These are phyloP conservation scores for Toxotes jaculatrix DNA, from an alignment of 2,113 vertebrate species.

Conservation along the genomic window DNA sequence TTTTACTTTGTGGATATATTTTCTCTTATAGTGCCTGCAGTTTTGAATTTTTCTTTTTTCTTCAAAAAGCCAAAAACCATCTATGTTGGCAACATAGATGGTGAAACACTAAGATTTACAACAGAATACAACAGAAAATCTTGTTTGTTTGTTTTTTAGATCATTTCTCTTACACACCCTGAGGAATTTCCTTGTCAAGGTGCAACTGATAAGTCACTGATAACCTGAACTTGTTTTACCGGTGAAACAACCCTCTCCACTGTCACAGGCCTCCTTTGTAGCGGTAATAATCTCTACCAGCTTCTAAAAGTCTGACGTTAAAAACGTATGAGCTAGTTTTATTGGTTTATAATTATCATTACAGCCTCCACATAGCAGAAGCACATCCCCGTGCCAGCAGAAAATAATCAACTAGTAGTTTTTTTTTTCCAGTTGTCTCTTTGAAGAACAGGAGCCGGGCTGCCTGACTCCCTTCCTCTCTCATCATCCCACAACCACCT, in stretches of 20 bases:
- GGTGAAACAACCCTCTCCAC: not conserved
- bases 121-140: not conserved
- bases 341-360: not conserved
- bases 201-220: not conserved
- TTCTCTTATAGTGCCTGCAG: no score
- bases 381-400: no score
- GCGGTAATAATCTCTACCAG: accelerated
- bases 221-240: not conserved
- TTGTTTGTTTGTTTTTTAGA: not conserved
- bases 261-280: not conserved
- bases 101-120: not conserved
- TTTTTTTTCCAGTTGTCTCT: not conserved
- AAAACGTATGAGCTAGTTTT: not conserved
- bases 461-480: not conserved
- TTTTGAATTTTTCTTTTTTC: no score
- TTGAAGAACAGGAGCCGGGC: not conserved
- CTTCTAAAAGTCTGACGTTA: not conserved
- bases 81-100: not conserved
- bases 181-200: not conserved
- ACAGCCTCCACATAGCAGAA: not conserved
- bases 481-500: not conserved
- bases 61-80: no score
- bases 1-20: no score
- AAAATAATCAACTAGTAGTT: slow-evolving; percentile 19
- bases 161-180: not conserved